A percentile compares a stretch with the other conserved stretches of the same genome.
phyloP scores from a whole-genome alignment of 2,113 vertebrate genomes.

The Peromyscus californicus region DNA sequence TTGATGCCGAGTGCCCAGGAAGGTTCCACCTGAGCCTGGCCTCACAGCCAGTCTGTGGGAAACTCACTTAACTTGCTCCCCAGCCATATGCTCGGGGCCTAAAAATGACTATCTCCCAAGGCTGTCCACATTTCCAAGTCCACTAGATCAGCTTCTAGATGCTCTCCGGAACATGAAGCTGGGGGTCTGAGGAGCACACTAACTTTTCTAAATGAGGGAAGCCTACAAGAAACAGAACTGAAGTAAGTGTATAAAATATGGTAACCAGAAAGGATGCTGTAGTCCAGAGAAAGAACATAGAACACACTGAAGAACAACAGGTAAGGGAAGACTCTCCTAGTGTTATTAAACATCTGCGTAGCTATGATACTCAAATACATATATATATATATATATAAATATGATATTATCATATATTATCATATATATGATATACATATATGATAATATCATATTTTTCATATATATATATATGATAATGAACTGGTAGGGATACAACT shows the following conservation, averaged over 20 bases:
- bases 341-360: background rate
- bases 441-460: no score
- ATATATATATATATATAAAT: slow-evolving; percentile 19
- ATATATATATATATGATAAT: slow-evolving; percentile 37
- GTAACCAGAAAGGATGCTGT: background rate
- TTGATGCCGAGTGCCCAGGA: background rate
- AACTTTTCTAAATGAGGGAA: background rate
- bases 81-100: background rate
- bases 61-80: background rate
- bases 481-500: background rate
- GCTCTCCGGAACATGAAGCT: background rate
- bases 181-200: background rate
- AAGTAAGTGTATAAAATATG: background rate
- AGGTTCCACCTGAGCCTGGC: background rate
- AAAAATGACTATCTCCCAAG: background rate
- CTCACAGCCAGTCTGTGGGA: background rate
- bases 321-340: background rate
- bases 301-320: background rate
- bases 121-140: background rate
- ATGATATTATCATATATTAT: no score
- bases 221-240: background rate
- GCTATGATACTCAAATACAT: background rate
- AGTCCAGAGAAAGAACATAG: background rate
- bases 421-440: background rate
- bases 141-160: background rate